These are phyloP conservation scores for Nasonovia ribisnigri DNA, from an alignment of 2,888 invertebrate genomes.

Conservation along the genomic window DNA sequence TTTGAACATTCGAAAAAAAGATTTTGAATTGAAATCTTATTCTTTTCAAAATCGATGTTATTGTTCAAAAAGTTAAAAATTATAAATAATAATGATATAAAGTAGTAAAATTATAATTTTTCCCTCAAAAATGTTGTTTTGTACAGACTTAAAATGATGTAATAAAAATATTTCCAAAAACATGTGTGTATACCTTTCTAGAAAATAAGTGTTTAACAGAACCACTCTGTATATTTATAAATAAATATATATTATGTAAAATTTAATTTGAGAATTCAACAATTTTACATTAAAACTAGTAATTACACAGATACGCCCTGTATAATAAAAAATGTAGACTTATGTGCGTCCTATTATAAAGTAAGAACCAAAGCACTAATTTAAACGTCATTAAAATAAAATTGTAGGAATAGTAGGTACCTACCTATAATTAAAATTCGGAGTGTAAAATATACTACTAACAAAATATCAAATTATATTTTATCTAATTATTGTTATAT, in stretches of 20 bases:
- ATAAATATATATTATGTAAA: background rate
- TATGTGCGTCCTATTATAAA: background rate
- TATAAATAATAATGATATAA: background rate
- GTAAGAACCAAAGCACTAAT: background rate
- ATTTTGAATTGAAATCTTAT: no score
- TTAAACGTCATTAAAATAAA: constrained; percentile 3
- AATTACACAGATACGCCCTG: background rate
- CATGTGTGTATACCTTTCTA: background rate
- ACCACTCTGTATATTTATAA: background rate
- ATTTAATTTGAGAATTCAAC: background rate
- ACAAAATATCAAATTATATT: background rate
- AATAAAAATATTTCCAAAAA: background rate
- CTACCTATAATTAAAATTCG: background rate
- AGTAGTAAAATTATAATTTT: background rate
- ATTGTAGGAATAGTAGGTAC: background rate
- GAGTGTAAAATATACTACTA: background rate
- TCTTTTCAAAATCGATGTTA: no score
- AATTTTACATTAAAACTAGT: background rate
- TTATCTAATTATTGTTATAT: background rate
- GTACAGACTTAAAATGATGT: background rate
- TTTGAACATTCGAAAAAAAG: background rate
- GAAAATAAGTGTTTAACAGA: background rate
- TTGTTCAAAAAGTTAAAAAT: background rate
- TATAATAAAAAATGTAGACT: background rate
- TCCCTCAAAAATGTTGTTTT: background rate